A percentile compares a stretch with the other conserved stretches of the same genome.
phyloP scores from a whole-genome alignment of 1,140 invertebrate genomes.

The Cyclina sinensis region DNA sequence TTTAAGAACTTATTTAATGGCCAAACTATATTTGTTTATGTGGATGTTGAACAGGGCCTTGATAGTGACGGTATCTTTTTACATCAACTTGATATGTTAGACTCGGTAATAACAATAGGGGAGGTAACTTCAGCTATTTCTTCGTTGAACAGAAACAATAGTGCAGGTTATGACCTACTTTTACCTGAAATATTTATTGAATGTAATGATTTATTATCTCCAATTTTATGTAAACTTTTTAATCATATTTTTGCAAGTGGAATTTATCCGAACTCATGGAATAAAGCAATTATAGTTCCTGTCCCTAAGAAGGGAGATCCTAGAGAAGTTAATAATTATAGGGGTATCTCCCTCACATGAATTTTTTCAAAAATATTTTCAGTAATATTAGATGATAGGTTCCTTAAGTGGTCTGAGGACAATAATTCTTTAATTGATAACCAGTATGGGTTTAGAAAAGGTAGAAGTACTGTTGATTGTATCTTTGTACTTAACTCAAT shows the following conservation, averaged over 20 bases:
- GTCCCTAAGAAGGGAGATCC: conserved; percentile 28
- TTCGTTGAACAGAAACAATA: background rate
- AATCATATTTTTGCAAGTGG: conserved; percentile 21
- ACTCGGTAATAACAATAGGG: background rate
- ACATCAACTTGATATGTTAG: background rate
- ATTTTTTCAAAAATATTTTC: too few species aligned
- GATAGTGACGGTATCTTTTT: background rate
- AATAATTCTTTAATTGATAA: too few species aligned
- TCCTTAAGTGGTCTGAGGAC: background rate
- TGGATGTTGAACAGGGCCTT: background rate
- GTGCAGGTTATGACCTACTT: conserved; percentile 8
- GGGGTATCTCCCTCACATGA: background rate
- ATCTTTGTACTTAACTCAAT: too few species aligned
- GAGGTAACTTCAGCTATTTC: background rate
- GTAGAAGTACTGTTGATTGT: too few species aligned
- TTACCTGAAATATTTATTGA: too few species aligned
- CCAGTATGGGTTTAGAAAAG: too few species aligned
- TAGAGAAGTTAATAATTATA: background rate
- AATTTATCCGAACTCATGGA: too few species aligned
- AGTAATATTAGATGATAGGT: conserved; percentile 1
- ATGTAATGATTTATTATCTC: too few species aligned
- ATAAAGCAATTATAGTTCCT: conserved; percentile 9
- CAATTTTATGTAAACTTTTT: conserved; percentile 20
- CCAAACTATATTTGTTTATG: background rate
- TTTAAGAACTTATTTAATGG: conserved; percentile 15